Conservation (phyloP, 2,888 invertebrate genomes). For the Acleris holmiana region DNA sequence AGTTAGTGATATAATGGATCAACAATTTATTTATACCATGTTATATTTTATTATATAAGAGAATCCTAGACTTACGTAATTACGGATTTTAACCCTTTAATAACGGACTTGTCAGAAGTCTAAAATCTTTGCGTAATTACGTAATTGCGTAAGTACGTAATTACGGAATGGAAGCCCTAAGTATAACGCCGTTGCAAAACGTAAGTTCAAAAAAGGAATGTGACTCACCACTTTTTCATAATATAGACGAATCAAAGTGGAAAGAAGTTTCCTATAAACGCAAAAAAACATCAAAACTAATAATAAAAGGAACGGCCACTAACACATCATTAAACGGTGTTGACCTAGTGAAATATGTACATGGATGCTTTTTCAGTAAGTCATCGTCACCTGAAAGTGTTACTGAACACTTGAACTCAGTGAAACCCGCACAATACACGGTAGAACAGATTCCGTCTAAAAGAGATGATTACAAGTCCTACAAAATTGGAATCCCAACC, state of each 20-base stretch:
- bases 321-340: constrained; percentile 4
- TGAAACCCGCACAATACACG: background rate
- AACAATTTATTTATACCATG: too few species aligned
- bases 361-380: constrained; percentile 9
- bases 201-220: background rate
- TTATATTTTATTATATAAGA: too few species aligned
- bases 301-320: background rate
- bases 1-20: too few species aligned
- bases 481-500: background rate
- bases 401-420: background rate
- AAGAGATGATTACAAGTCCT: constrained; percentile 1
- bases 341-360: background rate
- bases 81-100: too few species aligned
- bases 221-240: background rate
- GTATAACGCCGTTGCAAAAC: too few species aligned
- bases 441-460: constrained; percentile 1
- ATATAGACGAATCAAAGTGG: background rate
- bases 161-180: too few species aligned
- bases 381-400: constrained; percentile 1
- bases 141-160: too few species aligned
- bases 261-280: background rate
- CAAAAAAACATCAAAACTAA: background rate
- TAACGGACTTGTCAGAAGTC: too few species aligned
- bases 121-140: too few species aligned
- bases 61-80: too few species aligned